These are phyloP conservation scores for Diploptera punctata DNA, from an alignment of 2,888 invertebrate genomes.

Conservation along the genomic window DNA sequence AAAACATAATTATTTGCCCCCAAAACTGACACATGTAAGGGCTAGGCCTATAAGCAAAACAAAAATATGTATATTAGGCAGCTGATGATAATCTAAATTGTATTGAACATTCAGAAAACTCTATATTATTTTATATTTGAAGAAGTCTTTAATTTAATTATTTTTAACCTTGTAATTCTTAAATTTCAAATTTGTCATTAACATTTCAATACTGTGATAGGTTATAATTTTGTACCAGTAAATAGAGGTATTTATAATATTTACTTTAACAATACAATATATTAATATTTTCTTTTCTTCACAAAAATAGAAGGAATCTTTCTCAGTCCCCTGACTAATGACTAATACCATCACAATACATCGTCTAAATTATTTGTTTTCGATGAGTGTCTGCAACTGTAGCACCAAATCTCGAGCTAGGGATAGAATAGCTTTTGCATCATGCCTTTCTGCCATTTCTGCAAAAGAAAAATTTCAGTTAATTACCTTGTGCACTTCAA, in stretches of 20 bases:
- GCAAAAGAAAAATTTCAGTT: constrained; percentile 51
- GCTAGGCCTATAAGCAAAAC: too few species aligned
- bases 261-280: constrained; percentile 5
- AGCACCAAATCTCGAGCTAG: constrained; percentile 86
- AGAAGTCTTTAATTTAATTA: too few species aligned
- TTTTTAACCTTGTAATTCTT: too few species aligned
- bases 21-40: too few species aligned
- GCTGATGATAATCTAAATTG: too few species aligned
- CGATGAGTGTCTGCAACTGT: constrained; percentile 89
- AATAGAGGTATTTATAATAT: constrained; percentile 23
- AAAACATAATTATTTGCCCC: too few species aligned
- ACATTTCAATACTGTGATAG: constrained; percentile 21
- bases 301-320: constrained; percentile 16
- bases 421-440: constrained; percentile 80
- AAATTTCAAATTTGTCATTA: too few species aligned
- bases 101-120: too few species aligned
- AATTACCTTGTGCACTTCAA: too few species aligned
- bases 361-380: constrained; percentile 75
- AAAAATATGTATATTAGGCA: too few species aligned
- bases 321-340: background rate
- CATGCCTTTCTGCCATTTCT: constrained; percentile 98
- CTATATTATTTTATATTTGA: too few species aligned
- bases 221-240: constrained; percentile 20
- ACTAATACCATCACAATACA: background rate
- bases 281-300: constrained; percentile 1